Evolutionary conservation across 53 echinoderm and acorn worm genomes (phyloP).

Genomic region (Hippasteria phrygiana): DNA sequence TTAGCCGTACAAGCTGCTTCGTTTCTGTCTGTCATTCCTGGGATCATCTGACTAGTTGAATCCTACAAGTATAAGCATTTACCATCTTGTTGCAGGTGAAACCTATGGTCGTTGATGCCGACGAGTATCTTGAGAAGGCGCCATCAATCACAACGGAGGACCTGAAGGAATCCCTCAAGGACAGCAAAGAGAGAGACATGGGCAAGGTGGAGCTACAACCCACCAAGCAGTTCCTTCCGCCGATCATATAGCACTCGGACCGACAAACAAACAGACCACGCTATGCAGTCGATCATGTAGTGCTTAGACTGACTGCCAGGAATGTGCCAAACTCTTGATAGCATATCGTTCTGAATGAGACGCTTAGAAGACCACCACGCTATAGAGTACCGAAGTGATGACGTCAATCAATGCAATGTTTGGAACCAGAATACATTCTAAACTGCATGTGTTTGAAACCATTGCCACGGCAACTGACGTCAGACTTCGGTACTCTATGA

Average conservation of each 20-base stretch:
- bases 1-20: too few relatives aligned
- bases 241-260: conserved; percentile 66
- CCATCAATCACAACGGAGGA: conserved; percentile 44
- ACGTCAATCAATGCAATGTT: too few relatives aligned
- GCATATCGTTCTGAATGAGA: too few relatives aligned
- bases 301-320: too few relatives aligned
- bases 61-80: neutral
- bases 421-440: too few relatives aligned
- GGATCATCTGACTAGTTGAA: neutral
- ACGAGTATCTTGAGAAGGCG: conserved; percentile 46
- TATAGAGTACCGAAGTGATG: too few relatives aligned
- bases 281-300: neutral
- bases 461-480: too few relatives aligned
- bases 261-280: neutral
- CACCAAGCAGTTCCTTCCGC: conserved; percentile 71
- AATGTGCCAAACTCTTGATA: too few relatives aligned
- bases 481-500: too few relatives aligned
- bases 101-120: conserved; percentile 68
- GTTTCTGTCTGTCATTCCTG: too few relatives aligned
- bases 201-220: conserved; percentile 55
- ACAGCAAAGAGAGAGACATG: conserved; percentile 52
- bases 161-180: conserved; percentile 54
- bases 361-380: too few relatives aligned
- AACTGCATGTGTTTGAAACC: too few relatives aligned
- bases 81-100: conserved; percentile 17